Evolutionary conservation across 2,797 vertebrate species (phyloP), one percentile per base, ranked within the genome.

Genomic region (Margarornis squamiger): DNA sequence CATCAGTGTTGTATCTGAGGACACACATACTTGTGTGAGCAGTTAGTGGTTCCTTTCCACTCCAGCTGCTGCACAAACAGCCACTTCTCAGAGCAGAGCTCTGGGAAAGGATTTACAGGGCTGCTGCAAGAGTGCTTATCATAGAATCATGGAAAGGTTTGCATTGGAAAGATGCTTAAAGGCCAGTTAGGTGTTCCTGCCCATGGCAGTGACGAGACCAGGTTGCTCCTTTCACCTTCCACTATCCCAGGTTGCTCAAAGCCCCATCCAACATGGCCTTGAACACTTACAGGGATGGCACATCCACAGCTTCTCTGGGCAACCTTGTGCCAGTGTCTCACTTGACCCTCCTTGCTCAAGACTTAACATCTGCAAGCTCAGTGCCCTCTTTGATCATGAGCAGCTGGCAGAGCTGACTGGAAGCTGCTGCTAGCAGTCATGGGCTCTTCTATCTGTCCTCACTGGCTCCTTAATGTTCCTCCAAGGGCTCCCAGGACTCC

Each of bases 381-480:
- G n/a, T 81, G 41, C 2, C 8, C 6, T 4, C 24, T 74, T 48
- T 36, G 48, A 36, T 52, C 22, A 71, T 15, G 4, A 57, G 9
- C 3, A 38, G 29, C 16, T 70, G 19, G 29, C 22, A 74, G 46
- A 81, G 9, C 12, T 61, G 62, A n/a, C 14, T 14, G 55, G 18
- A 76, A 58, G 61, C 23, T 76, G 20, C 22, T 63, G 30, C 23
- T 30, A 70, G 38, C n/a, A 81, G 55, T 30, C 24, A 52, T 2
- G 1, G 34, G 24, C 15, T 45, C 27, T 8, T 36, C 32, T 34
- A 36, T 13, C 22, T 38, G 16, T 54, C n/a, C 27, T 82, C 43
- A 49, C 8, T 36, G 32, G 12, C 26, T 67, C 12, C 12, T 10
- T 10, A 29, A 27, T 0, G 0, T 20, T 75, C 27, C 10, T 51